Percentiles rank a stretch among this genome's conserved stretches.
Evolutionary conservation across 2,888 invertebrate species (phyloP).

Genomic region (Dasysyrphus albostriatus): DNA sequence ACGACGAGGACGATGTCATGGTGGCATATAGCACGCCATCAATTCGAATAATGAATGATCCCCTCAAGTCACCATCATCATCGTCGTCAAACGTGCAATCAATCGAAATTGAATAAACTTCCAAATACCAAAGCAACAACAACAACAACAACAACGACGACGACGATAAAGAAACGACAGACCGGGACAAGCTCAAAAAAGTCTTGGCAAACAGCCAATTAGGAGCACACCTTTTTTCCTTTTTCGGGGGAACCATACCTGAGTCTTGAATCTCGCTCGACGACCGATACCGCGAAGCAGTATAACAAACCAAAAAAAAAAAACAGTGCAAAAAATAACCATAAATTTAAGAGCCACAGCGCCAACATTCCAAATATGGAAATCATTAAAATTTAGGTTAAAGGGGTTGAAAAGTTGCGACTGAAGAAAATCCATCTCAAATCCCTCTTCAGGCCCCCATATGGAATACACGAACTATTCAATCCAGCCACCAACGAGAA

Average conservation of each 20-base stretch:
- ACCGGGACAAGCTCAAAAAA: constrained; percentile 10
- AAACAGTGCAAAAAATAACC: constrained; percentile 36
- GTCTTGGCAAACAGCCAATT: constrained; percentile 74
- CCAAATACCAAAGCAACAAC: constrained; percentile 41
- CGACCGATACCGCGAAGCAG: neutral
- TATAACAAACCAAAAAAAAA: neutral
- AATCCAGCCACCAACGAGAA: neutral
- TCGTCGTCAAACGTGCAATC: constrained; percentile 41
- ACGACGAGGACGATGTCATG: constrained; percentile 44
- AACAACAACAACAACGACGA: constrained; percentile 13
- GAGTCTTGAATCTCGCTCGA: constrained; percentile 8
- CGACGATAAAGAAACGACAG: constrained; percentile 5
- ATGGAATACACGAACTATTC: neutral
- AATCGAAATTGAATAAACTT: constrained; percentile 67
- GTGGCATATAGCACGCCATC: constrained; percentile 63
- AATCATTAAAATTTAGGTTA: constrained; percentile 73
- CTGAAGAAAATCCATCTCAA: neutral
- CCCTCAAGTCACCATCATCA: constrained; percentile 40
- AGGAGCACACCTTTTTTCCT: constrained; percentile 72
- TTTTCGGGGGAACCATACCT: constrained; percentile 58
- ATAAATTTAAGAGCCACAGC: constrained; percentile 57
- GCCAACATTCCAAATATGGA: constrained; percentile 62
- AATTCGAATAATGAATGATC: constrained; percentile 64
- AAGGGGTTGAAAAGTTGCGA: constrained; percentile 49
- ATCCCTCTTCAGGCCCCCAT: neutral